Conservation (phyloP, 2,113 vertebrate genomes). For the Strix uralensis region DNA sequence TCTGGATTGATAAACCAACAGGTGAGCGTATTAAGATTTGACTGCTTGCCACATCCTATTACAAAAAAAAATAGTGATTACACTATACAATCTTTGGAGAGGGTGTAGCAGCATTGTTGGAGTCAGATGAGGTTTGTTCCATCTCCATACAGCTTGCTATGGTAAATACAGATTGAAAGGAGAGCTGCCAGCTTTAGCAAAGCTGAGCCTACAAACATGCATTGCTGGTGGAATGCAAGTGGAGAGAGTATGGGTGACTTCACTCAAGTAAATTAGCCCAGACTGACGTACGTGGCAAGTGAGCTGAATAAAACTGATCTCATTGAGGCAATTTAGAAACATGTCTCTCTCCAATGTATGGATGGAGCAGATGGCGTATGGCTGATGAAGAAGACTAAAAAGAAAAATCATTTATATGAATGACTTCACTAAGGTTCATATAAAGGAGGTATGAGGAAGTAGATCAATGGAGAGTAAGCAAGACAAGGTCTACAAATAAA, state of each 20-base stretch:
- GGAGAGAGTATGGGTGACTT: background rate
- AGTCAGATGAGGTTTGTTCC: background rate
- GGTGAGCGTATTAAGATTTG: background rate
- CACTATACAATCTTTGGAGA: background rate
- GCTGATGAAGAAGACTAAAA: background rate
- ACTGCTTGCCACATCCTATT: background rate
- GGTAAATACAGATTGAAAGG: background rate
- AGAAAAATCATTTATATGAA: background rate
- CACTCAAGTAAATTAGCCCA: background rate
- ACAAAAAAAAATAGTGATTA: background rate
- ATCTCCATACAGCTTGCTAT: background rate
- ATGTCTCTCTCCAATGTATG: background rate
- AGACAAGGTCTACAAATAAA: background rate
- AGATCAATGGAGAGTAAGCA: background rate
- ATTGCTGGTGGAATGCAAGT: background rate
- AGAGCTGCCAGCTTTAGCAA: background rate
- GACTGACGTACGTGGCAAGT: background rate
- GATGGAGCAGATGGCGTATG: background rate
- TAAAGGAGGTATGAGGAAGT: background rate
- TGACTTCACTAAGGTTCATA: background rate
- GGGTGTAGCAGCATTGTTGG: background rate
- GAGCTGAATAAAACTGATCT: background rate
- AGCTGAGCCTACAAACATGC: background rate
- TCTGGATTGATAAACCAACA: background rate
- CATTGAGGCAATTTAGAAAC: background rate